A percentile compares a stretch with the other conserved stretches of the same genome.
Conservation (phyloP, 2,888 invertebrate genomes). For the Spilosoma lubricipeda region DNA sequence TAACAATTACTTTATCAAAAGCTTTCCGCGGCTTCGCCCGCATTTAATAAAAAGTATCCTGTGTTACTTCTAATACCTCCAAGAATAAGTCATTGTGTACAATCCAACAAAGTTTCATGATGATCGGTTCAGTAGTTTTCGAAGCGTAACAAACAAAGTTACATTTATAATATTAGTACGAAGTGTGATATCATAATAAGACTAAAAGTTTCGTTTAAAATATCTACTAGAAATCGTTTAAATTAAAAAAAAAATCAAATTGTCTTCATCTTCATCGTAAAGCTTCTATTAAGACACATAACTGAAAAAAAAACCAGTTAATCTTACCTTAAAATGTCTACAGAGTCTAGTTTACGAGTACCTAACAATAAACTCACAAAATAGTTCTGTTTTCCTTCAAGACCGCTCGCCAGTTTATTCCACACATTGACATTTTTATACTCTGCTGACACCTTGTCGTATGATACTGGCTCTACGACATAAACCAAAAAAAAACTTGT, state of each 20-base stretch:
- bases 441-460: constrained; percentile 35
- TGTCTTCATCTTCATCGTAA: constrained; percentile 27
- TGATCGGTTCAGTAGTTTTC: too few species aligned
- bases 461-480: constrained; percentile 26
- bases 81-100: too few species aligned
- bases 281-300: constrained; percentile 39
- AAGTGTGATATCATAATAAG: too few species aligned
- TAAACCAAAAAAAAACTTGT: constrained; percentile 24
- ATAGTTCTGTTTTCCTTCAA: constrained; percentile 52
- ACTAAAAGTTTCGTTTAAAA: background rate
- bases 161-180: too few species aligned
- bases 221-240: background rate
- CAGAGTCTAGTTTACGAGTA: constrained; percentile 50
- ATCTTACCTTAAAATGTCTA: constrained; percentile 46
- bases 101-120: too few species aligned
- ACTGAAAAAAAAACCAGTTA: constrained; percentile 55
- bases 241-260: background rate
- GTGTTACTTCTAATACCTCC: too few species aligned
- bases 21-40: too few species aligned
- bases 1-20: background rate
- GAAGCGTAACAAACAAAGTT: too few species aligned
- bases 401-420: constrained; percentile 29
- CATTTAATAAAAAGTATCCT: too few species aligned
- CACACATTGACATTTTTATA: constrained; percentile 47
- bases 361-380: constrained; percentile 33